phyloP scores from a whole-genome alignment of 2,888 invertebrate species.

The Aphodius granarius region DNA sequence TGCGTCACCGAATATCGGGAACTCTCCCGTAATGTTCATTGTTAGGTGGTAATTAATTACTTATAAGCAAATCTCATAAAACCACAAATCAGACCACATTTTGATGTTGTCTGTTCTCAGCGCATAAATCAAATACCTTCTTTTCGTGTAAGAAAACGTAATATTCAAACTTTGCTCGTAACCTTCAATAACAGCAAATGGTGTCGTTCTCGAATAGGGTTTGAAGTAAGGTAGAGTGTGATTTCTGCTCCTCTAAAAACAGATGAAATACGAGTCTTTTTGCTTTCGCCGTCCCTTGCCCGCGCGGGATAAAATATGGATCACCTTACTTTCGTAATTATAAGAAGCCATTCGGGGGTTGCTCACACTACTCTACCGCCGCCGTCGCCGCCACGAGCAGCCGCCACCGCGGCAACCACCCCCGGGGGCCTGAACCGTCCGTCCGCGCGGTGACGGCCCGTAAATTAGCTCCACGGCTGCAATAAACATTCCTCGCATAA shows the following conservation, averaged over 20 bases:
- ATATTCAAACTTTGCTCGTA: neutral
- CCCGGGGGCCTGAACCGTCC: constrained; percentile 40
- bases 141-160: neutral
- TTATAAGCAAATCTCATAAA: too few relatives aligned
- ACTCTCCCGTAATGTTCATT: too few relatives aligned
- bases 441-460: constrained; percentile 52
- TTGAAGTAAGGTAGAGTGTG: neutral
- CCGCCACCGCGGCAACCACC: constrained; percentile 16
- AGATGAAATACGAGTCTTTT: constrained; percentile 28
- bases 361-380: neutral
- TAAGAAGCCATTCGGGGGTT: constrained; percentile 31
- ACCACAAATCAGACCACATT: too few relatives aligned
- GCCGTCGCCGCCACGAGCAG: neutral
- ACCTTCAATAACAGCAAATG: neutral
- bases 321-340: constrained; percentile 27
- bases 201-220: neutral
- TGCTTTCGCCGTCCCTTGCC: constrained; percentile 3
- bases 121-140: neutral
- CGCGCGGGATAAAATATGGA: constrained; percentile 26
- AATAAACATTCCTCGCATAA: constrained; percentile 57
- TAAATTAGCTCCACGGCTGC: constrained; percentile 55
- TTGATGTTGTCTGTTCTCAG: neutral
- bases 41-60: too few relatives aligned
- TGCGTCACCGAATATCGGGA: too few relatives aligned
- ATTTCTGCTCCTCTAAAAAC: constrained; percentile 12